These are phyloP conservation scores for Enhydra lutris DNA, from an alignment of 2,113 vertebrate genomes.

Conservation along the genomic window DNA sequence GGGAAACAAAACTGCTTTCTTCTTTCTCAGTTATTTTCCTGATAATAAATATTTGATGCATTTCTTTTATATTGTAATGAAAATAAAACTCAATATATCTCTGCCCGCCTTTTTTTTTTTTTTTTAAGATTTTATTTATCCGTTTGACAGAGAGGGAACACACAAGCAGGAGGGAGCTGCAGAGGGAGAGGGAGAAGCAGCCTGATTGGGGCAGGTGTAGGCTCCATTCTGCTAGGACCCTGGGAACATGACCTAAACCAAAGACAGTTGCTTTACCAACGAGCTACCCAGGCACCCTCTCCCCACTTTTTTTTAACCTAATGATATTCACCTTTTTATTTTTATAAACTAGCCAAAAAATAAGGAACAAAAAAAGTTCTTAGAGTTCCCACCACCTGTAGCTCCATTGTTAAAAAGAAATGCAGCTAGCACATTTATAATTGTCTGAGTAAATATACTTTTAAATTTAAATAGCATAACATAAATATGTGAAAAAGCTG, in stretches of 20 bases:
- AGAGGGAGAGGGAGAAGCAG: too few species aligned
- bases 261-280: too few species aligned
- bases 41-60: neutral
- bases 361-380: neutral
- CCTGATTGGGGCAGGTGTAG: too few species aligned
- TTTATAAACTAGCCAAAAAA: neutral
- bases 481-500: neutral
- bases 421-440: neutral
- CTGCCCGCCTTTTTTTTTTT: neutral
- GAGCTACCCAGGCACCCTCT: too few species aligned
- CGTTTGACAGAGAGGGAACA: too few species aligned
- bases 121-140: too few species aligned
- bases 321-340: neutral
- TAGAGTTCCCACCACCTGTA: neutral
- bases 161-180: too few species aligned
- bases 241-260: too few species aligned
- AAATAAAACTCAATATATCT: neutral
- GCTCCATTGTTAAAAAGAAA: neutral
- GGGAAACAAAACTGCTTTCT: neutral
- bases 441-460: neutral
- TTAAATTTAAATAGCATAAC: slow-evolving; percentile 14
- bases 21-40: neutral
- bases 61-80: neutral
- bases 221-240: too few species aligned
- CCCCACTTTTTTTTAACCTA: neutral